phyloP scores from a whole-genome alignment of 2,113 vertebrate genomes.

The Lamprotornis superbus region DNA sequence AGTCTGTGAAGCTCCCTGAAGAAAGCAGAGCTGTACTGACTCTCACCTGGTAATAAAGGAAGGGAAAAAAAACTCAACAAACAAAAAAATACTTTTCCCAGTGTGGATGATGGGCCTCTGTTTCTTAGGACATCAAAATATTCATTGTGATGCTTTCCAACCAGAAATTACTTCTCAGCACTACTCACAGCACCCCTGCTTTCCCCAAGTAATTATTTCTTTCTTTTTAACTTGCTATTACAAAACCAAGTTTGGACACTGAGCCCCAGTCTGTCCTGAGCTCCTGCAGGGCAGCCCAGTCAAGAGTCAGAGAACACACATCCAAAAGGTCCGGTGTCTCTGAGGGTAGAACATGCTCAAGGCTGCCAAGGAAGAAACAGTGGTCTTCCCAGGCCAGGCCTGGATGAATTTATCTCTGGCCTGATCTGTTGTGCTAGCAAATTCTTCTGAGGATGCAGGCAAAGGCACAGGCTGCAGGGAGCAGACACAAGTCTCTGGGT shows the following conservation, averaged over 20 bases:
- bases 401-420: neutral
- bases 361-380: neutral
- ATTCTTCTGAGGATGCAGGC: neutral
- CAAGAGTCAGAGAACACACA: neutral
- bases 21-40: neutral
- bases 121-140: neutral
- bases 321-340: neutral
- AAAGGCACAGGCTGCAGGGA: neutral
- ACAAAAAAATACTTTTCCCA: neutral
- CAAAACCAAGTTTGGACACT: neutral
- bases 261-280: neutral
- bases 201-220: neutral
- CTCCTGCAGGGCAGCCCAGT: neutral
- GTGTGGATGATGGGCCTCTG: rapidly evolving
- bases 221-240: neutral
- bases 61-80: rapidly evolving
- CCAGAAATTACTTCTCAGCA: neutral
- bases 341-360: neutral
- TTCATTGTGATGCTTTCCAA: neutral
- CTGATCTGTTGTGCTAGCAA: neutral
- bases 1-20: neutral
- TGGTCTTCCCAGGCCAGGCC: neutral
- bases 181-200: neutral
- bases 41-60: neutral
- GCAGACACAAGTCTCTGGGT: rapidly evolving